Conservation (phyloP, 2,113 vertebrate species). For the Centropristis striata region DNA sequence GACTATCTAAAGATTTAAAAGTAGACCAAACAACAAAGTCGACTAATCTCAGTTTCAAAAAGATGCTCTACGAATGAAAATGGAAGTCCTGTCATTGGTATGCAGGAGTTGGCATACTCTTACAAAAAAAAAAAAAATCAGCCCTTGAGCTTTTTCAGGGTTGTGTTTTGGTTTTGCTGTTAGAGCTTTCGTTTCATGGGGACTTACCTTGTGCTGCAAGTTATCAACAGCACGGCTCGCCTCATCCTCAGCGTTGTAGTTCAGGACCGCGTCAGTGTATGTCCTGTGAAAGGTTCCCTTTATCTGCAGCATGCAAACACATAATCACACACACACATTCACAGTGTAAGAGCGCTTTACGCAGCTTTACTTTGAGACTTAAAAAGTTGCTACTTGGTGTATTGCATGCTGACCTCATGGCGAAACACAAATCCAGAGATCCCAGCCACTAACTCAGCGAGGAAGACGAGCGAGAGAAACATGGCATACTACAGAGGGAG, state of each 20-base stretch:
- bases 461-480: slow-evolving; percentile 98
- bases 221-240: slow-evolving; percentile 95
- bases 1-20: too few relatives aligned
- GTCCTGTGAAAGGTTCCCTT: slow-evolving; percentile 97
- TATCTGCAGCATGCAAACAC: slow-evolving; percentile 85
- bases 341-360: background rate
- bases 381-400: background rate
- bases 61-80: too few relatives aligned
- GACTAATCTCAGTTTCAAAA: too few relatives aligned
- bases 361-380: background rate
- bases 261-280: slow-evolving; percentile 94
- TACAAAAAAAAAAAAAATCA: too few relatives aligned
- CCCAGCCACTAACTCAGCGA: slow-evolving; percentile 97
- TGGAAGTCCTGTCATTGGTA: too few relatives aligned
- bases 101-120: too few relatives aligned
- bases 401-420: slow-evolving; percentile 91
- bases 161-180: background rate
- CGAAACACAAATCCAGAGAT: slow-evolving; percentile 99
- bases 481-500: slow-evolving; percentile 93
- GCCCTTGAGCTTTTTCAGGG: background rate
- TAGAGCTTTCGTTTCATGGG: background rate
- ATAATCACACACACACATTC: background rate
- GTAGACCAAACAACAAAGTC: too few relatives aligned
- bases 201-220: slow-evolving; percentile 93
- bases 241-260: slow-evolving; percentile 95